Evolutionary conservation across 1,140 invertebrate genomes (phyloP).

Genomic region (Ceratosolen solmsi): DNA sequence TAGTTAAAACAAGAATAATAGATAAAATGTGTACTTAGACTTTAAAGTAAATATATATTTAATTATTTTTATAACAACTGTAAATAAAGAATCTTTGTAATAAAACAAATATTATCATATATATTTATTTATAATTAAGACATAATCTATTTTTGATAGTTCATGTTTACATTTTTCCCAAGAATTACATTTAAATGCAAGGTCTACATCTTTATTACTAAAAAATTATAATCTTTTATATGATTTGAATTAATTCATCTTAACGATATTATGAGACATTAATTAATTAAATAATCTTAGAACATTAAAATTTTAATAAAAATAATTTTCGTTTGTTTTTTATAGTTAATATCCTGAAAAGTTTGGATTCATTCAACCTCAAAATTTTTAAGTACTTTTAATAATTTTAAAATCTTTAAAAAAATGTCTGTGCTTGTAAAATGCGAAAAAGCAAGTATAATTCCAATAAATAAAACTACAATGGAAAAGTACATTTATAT

Average conservation of each 20-base stretch:
- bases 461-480: background rate
- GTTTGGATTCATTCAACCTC: background rate
- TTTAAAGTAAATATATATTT: background rate
- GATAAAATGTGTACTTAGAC: background rate
- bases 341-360: background rate
- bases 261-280: too few relatives aligned
- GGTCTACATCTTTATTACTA: too few relatives aligned
- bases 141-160: too few relatives aligned
- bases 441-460: constrained; percentile 29
- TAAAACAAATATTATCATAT: too few relatives aligned
- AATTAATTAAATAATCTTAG: too few relatives aligned
- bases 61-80: background rate
- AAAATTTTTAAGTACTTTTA: constrained; percentile 28
- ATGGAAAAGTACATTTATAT: background rate
- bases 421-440: constrained; percentile 53
- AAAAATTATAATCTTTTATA: too few relatives aligned
- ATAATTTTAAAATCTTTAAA: constrained; percentile 1
- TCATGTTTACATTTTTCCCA: too few relatives aligned
- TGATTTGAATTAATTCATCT: too few relatives aligned
- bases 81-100: background rate
- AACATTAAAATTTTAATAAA: background rate
- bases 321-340: constrained; percentile 1
- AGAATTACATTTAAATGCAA: too few relatives aligned
- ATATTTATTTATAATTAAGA: too few relatives aligned
- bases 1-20: background rate